Conservation (phyloP, 2,797 vertebrate genomes). For the Neosilurus hyrtlii region DNA sequence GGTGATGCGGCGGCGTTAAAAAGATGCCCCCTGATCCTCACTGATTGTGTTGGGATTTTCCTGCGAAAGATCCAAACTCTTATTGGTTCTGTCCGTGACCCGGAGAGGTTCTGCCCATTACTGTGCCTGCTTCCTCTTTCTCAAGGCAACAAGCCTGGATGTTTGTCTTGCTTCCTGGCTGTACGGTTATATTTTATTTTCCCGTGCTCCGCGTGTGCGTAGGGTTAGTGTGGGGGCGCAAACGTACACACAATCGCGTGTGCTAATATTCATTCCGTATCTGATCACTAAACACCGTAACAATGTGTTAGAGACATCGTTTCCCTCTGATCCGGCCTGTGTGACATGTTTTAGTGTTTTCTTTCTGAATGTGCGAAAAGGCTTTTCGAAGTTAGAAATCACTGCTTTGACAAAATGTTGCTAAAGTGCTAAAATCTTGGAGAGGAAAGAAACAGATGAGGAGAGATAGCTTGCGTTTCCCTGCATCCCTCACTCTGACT, state of each 20-base stretch:
- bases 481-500: neutral
- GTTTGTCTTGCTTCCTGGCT: neutral
- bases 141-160: neutral
- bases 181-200: neutral
- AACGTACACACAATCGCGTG: neutral
- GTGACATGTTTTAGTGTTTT: neutral
- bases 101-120: constrained; percentile 35
- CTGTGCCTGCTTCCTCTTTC: constrained; percentile 2
- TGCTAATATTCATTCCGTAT: neutral
- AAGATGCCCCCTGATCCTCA: constrained; percentile 38
- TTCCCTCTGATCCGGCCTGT: neutral
- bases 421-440: constrained; percentile 28
- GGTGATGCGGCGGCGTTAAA: neutral
- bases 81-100: constrained; percentile 39
- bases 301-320: neutral
- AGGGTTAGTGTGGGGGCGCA: neutral
- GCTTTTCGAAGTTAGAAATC: constrained; percentile 26
- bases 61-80: constrained; percentile 32
- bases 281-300: neutral
- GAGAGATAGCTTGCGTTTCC: neutral
- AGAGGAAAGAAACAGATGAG: constrained; percentile 4
- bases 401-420: constrained; percentile 46
- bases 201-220: neutral
- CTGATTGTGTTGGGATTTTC: constrained; percentile 42
- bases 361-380: constrained; percentile 31